Base-by-base conservation (phyloP, 2,113 vertebrate genomes). In the Sorex araneus region DNA sequence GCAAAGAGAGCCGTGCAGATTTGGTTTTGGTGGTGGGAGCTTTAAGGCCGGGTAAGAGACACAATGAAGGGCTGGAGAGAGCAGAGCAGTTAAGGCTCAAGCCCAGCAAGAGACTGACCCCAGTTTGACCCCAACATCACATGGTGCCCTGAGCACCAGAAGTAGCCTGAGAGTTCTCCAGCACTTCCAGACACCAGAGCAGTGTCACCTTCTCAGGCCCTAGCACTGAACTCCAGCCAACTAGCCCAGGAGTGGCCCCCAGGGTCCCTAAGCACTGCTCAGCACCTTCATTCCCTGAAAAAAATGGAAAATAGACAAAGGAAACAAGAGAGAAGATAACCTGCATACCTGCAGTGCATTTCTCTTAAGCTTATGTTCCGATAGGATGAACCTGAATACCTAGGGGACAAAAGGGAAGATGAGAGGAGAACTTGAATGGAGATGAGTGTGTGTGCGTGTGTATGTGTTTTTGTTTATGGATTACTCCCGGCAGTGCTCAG, bases 1-100 rank as follows among this genome's bases (percentile, higher is more conserved):
- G 47, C 87, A 94, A 92, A 93, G 28, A 93, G 28, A 28, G 6
- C 18, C 67, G 13, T 63, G 57, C 63, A 75, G 74, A 9, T 34
- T 34, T 84, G 9, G 19, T 84, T 57, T 94, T 70, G 81, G 43
- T 66, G 23, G 50, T 1, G 87, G 63, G 18, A 85, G 63, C 40
- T 85, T 76, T 50, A 67, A 32, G 30, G 57, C 30, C 74, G 25
- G 30, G 57, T 82, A 86, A 79, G 36, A 94, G 66, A 47, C 32
- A 47, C 16, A 66, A 40, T 57, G 83, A 93, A 94, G 47, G 47
- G 85, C 27, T 27, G 77, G 57, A 64, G 34, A 82, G 32, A 70
- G 15, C 47, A 50, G 6, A 50, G 47, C 47, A 10, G 13, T 50
- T 50, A 50, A 50, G 13, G 47, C 47, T 50, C 47, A 13, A 7